Percentiles rank a stretch among this genome's conserved stretches.
phyloP scores from a whole-genome alignment of 1,140 invertebrate species.

The Globodera ellingtonae region DNA sequence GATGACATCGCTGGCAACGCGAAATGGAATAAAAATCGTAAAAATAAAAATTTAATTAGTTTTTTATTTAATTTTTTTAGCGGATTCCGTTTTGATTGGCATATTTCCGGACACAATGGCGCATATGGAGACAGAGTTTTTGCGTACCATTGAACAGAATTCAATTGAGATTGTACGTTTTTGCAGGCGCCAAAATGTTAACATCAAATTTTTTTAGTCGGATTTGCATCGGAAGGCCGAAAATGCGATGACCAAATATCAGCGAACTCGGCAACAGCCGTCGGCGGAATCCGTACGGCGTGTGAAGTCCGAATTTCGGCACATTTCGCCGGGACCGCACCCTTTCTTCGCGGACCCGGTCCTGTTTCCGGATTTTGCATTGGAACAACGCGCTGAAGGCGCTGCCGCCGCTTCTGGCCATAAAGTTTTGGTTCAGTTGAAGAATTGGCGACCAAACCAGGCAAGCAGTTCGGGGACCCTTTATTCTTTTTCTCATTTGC shows the following conservation, averaged over 20 bases:
- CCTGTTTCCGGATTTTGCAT: slow-evolving; percentile 17
- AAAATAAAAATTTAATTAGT: background rate
- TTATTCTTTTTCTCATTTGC: no score
- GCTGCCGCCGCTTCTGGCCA: background rate
- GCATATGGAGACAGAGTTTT: slow-evolving; percentile 79
- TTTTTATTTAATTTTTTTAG: slow-evolving; percentile 20
- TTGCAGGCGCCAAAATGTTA: background rate
- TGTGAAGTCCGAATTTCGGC: slow-evolving; percentile 72
- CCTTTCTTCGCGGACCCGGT: slow-evolving; percentile 42
- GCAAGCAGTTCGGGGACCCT: background rate
- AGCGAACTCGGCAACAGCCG: slow-evolving; percentile 80
- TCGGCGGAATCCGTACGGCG: slow-evolving; percentile 84
- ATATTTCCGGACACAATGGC: slow-evolving; percentile 79
- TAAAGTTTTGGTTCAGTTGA: slow-evolving; percentile 76
- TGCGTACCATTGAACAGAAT: slow-evolving; percentile 77
- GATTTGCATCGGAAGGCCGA: slow-evolving; percentile 77
- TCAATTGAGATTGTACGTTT: slow-evolving; percentile 75
- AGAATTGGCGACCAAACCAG: slow-evolving; percentile 79
- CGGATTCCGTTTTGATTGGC: slow-evolving; percentile 71
- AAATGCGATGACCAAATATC: slow-evolving; percentile 88
- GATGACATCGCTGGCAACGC: slow-evolving; percentile 3
- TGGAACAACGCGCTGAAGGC: background rate
- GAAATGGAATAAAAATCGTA: slow-evolving; percentile 5
- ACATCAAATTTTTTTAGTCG: slow-evolving; percentile 67
- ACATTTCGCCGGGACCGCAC: slow-evolving; percentile 44